Evolutionary conservation across 2,113 vertebrate genomes (phyloP).

Genomic region (Nycticryphes semicollaris): DNA sequence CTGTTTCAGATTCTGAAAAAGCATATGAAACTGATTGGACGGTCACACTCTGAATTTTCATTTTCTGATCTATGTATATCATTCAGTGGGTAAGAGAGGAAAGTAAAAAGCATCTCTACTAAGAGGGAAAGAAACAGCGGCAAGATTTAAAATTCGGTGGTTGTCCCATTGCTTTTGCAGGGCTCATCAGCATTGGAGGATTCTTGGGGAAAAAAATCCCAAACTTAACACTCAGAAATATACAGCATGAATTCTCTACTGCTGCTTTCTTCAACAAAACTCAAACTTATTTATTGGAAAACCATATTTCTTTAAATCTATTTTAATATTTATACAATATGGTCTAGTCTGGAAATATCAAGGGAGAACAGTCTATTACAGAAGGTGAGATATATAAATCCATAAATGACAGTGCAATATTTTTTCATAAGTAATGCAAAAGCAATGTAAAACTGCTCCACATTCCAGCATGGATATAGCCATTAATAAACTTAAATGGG

Average conservation of each 20-base stretch:
- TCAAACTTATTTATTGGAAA: neutral
- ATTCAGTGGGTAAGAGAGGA: neutral
- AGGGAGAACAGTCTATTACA: neutral
- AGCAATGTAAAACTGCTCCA: accelerated
- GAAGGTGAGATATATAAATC: neutral
- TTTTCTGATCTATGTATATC: neutral
- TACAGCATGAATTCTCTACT: neutral
- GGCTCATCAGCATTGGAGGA: neutral
- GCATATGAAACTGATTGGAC: neutral
- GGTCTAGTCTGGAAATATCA: neutral
- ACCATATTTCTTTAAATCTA: neutral
- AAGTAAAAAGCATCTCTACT: neutral
- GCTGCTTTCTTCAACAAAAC: neutral
- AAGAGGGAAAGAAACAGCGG: neutral
- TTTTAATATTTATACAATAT: neutral
- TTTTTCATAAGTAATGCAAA: neutral
- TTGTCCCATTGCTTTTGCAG: neutral
- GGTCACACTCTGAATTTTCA: neutral
- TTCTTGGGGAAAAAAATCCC: neutral
- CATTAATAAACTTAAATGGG: neutral
- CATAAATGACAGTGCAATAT: neutral
- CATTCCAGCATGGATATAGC: neutral
- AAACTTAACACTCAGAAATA: neutral
- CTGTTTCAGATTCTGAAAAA: neutral
- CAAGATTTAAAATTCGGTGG: neutral